These are phyloP conservation scores for Trematocara marginatum DNA, from an alignment of 2,113 vertebrate genomes.

Conservation along the genomic window DNA sequence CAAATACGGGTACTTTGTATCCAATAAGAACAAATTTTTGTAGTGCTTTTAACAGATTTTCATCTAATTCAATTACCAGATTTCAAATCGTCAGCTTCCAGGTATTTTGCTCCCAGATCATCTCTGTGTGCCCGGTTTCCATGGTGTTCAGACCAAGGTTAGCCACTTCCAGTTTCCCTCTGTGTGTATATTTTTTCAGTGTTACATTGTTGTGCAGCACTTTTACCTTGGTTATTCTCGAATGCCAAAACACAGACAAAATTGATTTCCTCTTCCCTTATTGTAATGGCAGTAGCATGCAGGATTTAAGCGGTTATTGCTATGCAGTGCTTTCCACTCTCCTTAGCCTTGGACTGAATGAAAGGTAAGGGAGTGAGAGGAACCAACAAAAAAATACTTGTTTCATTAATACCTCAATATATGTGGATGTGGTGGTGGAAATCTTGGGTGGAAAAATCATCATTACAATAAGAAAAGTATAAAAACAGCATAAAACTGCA, in stretches of 20 bases:
- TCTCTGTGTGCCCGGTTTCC: conserved; percentile 34
- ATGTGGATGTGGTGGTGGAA: neutral
- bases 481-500: neutral
- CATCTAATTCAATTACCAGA: neutral
- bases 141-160: conserved; percentile 62
- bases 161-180: conserved; percentile 15
- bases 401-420: conserved; percentile 8
- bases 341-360: conserved; percentile 51
- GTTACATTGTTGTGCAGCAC: conserved; percentile 5
- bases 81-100: neutral
- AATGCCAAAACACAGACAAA: conserved; percentile 36
- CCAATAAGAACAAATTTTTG: neutral
- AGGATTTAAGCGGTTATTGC: conserved; percentile 38
- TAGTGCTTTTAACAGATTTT: neutral
- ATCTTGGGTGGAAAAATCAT: neutral
- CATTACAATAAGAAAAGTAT: neutral
- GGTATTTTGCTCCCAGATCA: neutral
- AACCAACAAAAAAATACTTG: neutral
- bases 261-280: conserved; percentile 54
- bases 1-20: neutral
- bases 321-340: conserved; percentile 23
- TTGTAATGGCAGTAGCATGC: conserved; percentile 34
- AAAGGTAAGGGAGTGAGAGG: neutral
- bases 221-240: conserved; percentile 60
- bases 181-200: conserved; percentile 4